phyloP scores from a whole-genome alignment of 2,113 vertebrate genomes.

The Ceyx cyanopectus region DNA sequence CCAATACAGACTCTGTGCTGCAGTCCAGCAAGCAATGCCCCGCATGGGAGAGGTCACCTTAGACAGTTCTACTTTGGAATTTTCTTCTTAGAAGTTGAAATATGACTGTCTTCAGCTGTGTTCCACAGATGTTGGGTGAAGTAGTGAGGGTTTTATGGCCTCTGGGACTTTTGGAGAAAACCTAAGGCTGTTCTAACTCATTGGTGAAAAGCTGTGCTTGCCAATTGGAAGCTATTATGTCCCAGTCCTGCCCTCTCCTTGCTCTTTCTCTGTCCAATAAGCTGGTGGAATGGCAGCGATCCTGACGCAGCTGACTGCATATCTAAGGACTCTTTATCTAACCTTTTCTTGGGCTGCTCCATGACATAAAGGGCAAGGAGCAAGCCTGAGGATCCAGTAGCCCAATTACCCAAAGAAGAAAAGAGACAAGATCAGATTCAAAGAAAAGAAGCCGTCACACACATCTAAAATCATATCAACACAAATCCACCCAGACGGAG shows the following conservation, averaged over 20 bases:
- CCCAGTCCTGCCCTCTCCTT: not conserved
- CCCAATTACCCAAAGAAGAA: not conserved
- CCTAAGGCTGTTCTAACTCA: not conserved
- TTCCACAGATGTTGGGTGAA: not conserved
- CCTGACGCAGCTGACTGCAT: not conserved
- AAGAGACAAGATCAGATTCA: not conserved
- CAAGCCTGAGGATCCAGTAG: not conserved
- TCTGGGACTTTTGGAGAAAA: not conserved
- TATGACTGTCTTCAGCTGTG: not conserved
- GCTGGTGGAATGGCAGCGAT: not conserved
- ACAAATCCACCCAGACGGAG: not conserved
- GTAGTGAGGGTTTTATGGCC: not conserved
- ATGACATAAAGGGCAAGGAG: not conserved
- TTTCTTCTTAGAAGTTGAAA: not conserved
- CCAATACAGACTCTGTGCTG: not conserved
- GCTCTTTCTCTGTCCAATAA: not conserved
- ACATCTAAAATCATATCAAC: not conserved
- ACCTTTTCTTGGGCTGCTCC: not conserved
- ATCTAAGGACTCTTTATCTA: not conserved
- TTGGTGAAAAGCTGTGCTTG: not conserved
- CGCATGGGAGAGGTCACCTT: not conserved
- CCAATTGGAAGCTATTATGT: not conserved
- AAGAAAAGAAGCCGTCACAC: not conserved
- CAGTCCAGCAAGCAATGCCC: not conserved
- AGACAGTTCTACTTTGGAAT: not conserved